These are phyloP conservation scores for Eupithecia subfuscata DNA, from an alignment of 2,888 invertebrate genomes.

Conservation along the genomic window DNA sequence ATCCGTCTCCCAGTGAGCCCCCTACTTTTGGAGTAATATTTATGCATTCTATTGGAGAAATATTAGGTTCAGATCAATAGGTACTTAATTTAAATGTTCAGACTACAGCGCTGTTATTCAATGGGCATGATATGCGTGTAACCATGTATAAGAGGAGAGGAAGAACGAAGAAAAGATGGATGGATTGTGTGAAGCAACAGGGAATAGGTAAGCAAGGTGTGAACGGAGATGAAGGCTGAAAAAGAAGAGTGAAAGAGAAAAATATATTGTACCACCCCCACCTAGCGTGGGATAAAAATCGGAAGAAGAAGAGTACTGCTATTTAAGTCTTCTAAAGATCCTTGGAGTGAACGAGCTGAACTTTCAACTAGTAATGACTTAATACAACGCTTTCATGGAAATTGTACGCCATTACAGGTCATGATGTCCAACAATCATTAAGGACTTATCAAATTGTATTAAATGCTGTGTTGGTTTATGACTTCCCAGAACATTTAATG, in stretches of 20 bases:
- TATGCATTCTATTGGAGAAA: no score
- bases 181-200: not conserved
- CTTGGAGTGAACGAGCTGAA: slow-evolving; percentile 22
- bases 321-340: not conserved
- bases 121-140: no score
- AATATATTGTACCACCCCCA: not conserved
- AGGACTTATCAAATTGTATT: slow-evolving; percentile 64
- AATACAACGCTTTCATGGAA: slow-evolving; percentile 75
- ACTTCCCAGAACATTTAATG: slow-evolving; percentile 12
- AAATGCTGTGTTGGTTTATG: slow-evolving; percentile 41
- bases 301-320: no score
- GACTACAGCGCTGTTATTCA: no score
- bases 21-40: not conserved
- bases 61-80: no score
- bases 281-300: not conserved
- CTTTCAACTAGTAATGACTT: slow-evolving; percentile 64
- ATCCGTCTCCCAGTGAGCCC: not conserved
- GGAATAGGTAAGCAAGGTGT: not conserved
- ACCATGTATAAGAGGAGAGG: not conserved
- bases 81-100: no score
- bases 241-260: not conserved
- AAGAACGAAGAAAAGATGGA: not conserved
- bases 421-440: slow-evolving; percentile 66
- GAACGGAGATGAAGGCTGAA: no score
- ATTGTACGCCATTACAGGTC: slow-evolving; percentile 67